Evolutionary conservation across 2,797 vertebrate genomes (phyloP).

Genomic region (Acanthopagrus latus): DNA sequence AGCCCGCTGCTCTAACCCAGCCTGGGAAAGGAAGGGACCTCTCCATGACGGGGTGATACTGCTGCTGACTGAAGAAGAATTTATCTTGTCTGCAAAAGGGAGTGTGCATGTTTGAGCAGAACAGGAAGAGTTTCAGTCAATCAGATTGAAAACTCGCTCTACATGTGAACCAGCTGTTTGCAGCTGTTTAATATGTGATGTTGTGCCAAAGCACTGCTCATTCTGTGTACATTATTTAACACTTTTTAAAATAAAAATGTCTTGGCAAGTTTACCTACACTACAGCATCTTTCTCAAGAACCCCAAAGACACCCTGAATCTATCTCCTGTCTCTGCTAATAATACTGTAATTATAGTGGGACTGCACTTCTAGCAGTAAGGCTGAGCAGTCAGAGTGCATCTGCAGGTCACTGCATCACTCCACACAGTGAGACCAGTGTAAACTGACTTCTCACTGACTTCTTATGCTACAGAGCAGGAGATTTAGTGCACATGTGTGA

Average conservation of each 20-base stretch:
- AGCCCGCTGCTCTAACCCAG: slow-evolving; percentile 82
- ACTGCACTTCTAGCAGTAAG: slow-evolving; percentile 39
- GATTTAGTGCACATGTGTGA: slow-evolving; percentile 49
- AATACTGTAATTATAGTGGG: slow-evolving; percentile 42
- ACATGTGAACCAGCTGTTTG: neutral
- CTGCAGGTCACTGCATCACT: slow-evolving; percentile 63
- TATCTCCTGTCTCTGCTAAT: slow-evolving; percentile 19
- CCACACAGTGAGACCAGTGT: slow-evolving; percentile 67
- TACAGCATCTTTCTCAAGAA: neutral
- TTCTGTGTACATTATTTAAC: neutral
- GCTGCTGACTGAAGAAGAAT: slow-evolving; percentile 32
- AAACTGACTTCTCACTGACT: slow-evolving; percentile 52
- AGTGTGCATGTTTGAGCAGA: neutral
- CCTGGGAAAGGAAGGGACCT: slow-evolving; percentile 67
- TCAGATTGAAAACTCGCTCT: neutral
- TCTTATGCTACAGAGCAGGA: slow-evolving; percentile 35
- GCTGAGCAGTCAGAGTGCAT: slow-evolving; percentile 57
- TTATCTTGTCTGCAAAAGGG: slow-evolving; percentile 49
- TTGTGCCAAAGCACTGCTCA: neutral
- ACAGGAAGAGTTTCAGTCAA: too few relatives aligned
- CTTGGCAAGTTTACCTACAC: neutral
- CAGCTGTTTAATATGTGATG: neutral
- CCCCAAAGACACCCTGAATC: slow-evolving; percentile 11
- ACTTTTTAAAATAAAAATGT: neutral
- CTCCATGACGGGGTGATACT: slow-evolving; percentile 86